Evolutionary conservation across 2,888 invertebrate species (phyloP).

Genomic region (Spialia ferax): DNA sequence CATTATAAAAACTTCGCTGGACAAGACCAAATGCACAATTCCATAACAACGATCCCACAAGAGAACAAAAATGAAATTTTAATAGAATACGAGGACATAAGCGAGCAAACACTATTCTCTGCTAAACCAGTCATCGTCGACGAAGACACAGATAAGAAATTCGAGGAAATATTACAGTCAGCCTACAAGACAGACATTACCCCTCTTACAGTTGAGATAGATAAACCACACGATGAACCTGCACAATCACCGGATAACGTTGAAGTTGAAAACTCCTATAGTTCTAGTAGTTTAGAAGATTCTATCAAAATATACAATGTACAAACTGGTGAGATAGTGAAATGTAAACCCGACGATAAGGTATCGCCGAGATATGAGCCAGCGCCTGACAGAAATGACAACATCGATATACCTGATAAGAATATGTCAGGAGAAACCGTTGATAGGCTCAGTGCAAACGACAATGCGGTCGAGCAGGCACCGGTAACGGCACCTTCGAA

Average conservation of each 20-base stretch:
- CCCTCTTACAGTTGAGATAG: constrained; percentile 50
- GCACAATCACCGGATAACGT: constrained; percentile 64
- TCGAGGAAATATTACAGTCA: constrained; percentile 74
- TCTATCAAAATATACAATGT: constrained; percentile 84
- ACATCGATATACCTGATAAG: constrained; percentile 75
- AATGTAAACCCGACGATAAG: constrained; percentile 80
- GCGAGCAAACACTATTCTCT: constrained; percentile 64
- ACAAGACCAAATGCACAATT: constrained; percentile 60
- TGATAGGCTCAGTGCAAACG: constrained; percentile 64
- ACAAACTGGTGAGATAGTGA: constrained; percentile 81
- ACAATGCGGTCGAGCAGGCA: constrained; percentile 60
- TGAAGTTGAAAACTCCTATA: constrained; percentile 72
- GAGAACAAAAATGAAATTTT: constrained; percentile 67
- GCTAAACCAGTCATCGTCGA: constrained; percentile 69
- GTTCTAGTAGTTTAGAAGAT: constrained; percentile 81
- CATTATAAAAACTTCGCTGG: constrained; percentile 70
- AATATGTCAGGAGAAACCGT: constrained; percentile 60
- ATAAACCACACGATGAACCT: constrained; percentile 56
- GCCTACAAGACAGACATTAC: constrained; percentile 58
- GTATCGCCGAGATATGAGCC: constrained; percentile 70
- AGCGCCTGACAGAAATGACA: constrained; percentile 70
- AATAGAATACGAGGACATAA: constrained; percentile 76
- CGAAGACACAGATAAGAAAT: constrained; percentile 74
- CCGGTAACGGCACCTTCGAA: constrained; percentile 54
- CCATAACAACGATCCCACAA: constrained; percentile 64